A percentile compares a stretch with the other conserved stretches of the same genome.
phyloP scores from a whole-genome alignment of 2,113 vertebrate genomes.

The Apteryx mantelli region DNA sequence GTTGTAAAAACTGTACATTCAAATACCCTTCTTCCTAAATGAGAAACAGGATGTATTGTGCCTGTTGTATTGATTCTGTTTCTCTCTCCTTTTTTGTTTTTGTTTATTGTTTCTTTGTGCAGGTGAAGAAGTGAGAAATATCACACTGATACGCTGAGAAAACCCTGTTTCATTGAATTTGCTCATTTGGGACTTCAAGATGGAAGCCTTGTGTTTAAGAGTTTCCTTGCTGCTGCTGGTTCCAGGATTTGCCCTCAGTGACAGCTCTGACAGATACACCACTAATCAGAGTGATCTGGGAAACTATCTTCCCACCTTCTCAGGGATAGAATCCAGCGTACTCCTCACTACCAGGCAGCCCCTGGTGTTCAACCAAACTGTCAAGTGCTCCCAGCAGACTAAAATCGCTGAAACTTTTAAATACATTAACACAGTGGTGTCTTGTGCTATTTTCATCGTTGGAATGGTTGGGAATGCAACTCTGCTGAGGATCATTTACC shows the following conservation, averaged over 20 bases:
- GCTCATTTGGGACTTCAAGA: conserved; percentile 31
- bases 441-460: conserved; percentile 91
- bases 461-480: conserved; percentile 96
- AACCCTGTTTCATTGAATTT: not conserved
- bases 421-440: conserved; percentile 94
- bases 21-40: not conserved
- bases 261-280: conserved; percentile 65
- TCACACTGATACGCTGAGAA: not conserved
- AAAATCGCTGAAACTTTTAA: conserved; percentile 85
- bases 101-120: conserved; percentile 11
- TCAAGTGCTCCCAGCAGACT: conserved; percentile 74
- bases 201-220: conserved; percentile 71
- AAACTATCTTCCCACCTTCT: conserved; percentile 57
- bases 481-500: conserved; percentile 96
- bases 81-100: not conserved
- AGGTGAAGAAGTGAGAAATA: conserved; percentile 36
- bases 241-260: conserved; percentile 65
- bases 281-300: conserved; percentile 62
- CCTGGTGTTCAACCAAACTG: conserved; percentile 64
- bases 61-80: not conserved
- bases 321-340: conserved; percentile 57
- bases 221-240: conserved; percentile 69
- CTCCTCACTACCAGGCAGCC: conserved; percentile 68
- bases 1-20: not conserved
- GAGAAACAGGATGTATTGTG: not conserved